These are phyloP conservation scores for Glaucomys volans DNA, from an alignment of 2,113 vertebrate genomes.

Conservation along the genomic window DNA sequence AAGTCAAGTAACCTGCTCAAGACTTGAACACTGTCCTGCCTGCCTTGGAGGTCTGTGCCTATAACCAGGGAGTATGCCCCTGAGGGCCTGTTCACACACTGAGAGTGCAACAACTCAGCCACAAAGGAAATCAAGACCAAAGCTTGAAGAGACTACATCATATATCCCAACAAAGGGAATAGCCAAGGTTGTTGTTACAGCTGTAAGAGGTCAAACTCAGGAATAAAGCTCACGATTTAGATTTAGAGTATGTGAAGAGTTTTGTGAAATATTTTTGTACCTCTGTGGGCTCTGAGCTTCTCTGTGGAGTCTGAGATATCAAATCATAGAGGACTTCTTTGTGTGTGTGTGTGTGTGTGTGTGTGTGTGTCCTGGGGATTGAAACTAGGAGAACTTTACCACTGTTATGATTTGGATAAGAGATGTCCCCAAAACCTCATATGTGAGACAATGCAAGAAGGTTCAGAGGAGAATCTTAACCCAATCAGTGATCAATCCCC, in stretches of 20 bases:
- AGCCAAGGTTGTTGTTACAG: neutral
- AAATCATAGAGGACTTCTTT: neutral
- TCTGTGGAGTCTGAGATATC: neutral
- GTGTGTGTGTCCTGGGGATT: no score
- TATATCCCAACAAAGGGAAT: neutral
- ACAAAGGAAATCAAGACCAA: neutral
- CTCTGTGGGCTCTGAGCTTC: neutral
- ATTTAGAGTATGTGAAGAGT: neutral
- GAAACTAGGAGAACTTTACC: no score
- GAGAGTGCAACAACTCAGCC: neutral
- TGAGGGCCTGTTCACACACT: rapidly evolving
- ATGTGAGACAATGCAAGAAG: no score
- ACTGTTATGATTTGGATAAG: no score
- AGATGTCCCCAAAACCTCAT: no score
- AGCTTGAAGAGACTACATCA: neutral
- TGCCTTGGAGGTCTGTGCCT: neutral
- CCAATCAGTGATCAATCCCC: no score
- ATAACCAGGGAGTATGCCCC: neutral
- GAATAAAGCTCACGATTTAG: neutral
- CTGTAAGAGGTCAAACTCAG: neutral
- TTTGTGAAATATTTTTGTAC: neutral
- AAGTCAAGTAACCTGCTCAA: neutral
- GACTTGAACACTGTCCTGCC: neutral
- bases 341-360: no score
- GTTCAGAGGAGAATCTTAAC: no score